A percentile compares a stretch with the other conserved stretches of the same genome.
Conservation (phyloP, 2,888 invertebrate genomes). For the Synergus laeviventris region DNA sequence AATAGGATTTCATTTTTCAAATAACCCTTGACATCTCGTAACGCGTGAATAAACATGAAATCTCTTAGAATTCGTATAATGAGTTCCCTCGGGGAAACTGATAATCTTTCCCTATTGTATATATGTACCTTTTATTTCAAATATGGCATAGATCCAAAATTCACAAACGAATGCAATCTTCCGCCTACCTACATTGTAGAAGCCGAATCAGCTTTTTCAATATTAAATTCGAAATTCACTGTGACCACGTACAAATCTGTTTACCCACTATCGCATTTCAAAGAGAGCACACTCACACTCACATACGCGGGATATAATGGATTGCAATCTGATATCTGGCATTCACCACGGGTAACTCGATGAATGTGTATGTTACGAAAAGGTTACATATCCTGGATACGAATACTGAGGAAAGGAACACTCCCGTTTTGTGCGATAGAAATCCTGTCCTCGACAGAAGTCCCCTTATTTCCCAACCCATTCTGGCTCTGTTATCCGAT, state of each 20-base stretch:
- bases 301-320: conserved; percentile 5
- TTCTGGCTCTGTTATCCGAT: too few relatives aligned
- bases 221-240: background rate
- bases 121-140: background rate
- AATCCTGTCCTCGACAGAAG: too few relatives aligned
- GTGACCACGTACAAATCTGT: background rate
- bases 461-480: too few relatives aligned
- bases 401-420: too few relatives aligned
- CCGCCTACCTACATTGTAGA: background rate
- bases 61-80: background rate
- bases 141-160: conserved; percentile 9
- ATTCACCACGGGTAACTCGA: background rate
- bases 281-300: background rate
- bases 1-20: too few relatives aligned
- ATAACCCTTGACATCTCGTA: background rate
- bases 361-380: too few relatives aligned
- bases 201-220: background rate
- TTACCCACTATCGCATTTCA: background rate
- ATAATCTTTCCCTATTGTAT: background rate
- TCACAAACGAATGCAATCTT: conserved; percentile 1
- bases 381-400: too few relatives aligned
- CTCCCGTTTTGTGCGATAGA: too few relatives aligned
- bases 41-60: background rate
- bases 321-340: conserved; percentile 1
- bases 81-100: background rate